Conservation (phyloP, 2,113 vertebrate species). For the Caranx melampygus region DNA sequence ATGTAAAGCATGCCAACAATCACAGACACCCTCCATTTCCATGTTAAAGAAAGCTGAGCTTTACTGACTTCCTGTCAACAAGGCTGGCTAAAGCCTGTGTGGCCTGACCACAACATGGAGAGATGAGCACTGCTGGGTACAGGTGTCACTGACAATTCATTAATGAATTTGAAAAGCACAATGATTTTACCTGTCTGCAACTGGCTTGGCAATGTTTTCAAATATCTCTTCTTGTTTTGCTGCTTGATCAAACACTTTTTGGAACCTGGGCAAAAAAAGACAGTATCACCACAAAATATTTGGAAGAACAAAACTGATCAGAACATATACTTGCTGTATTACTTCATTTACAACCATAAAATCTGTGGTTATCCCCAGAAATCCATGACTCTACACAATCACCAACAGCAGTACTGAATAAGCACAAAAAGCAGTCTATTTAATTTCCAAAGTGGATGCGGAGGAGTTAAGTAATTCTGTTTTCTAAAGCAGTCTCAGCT, state of each 20-base stretch:
- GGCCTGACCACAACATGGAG: constrained; percentile 46
- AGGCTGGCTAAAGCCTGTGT: constrained; percentile 58
- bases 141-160: constrained; percentile 1
- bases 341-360: constrained; percentile 5
- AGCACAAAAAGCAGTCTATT: constrained; percentile 33
- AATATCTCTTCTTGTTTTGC: constrained; percentile 93
- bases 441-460: constrained; percentile 42
- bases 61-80: constrained; percentile 64
- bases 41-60: constrained; percentile 66
- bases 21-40: constrained; percentile 74
- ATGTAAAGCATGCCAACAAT: constrained; percentile 66
- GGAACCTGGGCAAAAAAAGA: constrained; percentile 85
- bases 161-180: background rate
- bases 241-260: constrained; percentile 93
- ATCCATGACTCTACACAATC: constrained; percentile 5
- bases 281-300: background rate
- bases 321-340: background rate
- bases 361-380: constrained; percentile 17
- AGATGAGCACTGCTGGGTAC: constrained; percentile 10
- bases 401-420: constrained; percentile 36
- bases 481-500: constrained; percentile 58
- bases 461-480: constrained; percentile 54
- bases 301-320: background rate
- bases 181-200: constrained; percentile 91
- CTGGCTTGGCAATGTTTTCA: constrained; percentile 92